Evolutionary conservation across 2,113 vertebrate species (phyloP).

Genomic region (Corydoras maculifer): DNA sequence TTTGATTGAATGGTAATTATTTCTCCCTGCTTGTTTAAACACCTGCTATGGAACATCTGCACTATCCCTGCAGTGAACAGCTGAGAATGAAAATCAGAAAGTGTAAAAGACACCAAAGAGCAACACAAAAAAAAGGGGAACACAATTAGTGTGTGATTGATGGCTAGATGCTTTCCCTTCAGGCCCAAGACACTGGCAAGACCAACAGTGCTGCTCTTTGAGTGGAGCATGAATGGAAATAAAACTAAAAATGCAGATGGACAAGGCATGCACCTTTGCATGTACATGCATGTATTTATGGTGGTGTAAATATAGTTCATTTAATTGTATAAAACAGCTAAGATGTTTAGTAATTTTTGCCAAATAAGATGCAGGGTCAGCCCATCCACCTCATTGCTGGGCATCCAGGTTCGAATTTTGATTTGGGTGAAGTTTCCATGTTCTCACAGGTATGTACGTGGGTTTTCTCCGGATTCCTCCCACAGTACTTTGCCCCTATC

Average conservation of each 20-base stretch:
- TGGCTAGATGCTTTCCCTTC: conserved; percentile 33
- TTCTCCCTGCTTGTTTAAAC: conserved; percentile 52
- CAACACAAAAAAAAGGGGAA: neutral
- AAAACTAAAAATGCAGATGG: conserved; percentile 16
- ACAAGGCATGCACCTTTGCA: conserved; percentile 10
- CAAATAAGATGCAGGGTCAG: no score
- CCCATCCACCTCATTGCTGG: no score
- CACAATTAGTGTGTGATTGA: conserved; percentile 38
- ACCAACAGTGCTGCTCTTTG: conserved; percentile 38
- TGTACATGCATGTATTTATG: neutral
- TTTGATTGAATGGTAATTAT: conserved; percentile 44
- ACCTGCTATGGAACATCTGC: conserved; percentile 60
- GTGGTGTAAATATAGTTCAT: neutral
- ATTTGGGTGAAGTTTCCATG: no score
- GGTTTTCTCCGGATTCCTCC: no score
- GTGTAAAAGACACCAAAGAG: conserved; percentile 7
- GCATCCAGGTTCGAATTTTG: no score
- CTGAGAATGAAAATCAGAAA: conserved; percentile 16
- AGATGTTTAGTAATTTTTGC: no score
- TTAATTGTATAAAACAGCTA: no score
- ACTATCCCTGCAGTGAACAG: conserved; percentile 51
- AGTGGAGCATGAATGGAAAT: neutral
- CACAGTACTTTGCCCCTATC: no score
- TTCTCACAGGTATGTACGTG: no score
- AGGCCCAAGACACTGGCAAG: conserved; percentile 19